Evolutionary conservation across 2,888 invertebrate genomes (phyloP).

Genomic region (Crocallis elinguaria): DNA sequence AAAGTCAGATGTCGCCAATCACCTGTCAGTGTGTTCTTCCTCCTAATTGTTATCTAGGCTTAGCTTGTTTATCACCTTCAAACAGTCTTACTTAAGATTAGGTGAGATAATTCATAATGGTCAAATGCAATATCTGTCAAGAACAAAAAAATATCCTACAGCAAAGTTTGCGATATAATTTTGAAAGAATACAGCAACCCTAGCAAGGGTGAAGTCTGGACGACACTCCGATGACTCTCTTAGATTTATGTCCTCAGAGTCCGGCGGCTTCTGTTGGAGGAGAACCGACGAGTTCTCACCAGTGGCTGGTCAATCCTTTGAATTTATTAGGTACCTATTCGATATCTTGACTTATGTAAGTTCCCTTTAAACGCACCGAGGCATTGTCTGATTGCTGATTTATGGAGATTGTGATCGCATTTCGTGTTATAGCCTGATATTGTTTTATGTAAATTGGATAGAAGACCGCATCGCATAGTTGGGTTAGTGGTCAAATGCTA

Average conservation of each 20-base stretch:
- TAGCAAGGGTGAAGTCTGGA: conserved; percentile 42
- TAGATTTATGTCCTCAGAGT: conserved; percentile 78
- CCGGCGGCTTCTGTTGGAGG: conserved; percentile 76
- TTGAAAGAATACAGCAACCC: background rate
- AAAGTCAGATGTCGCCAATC: too few species aligned
- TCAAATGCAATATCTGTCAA: too few species aligned
- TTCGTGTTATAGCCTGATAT: conserved; percentile 4
- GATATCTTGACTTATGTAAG: conserved; percentile 56
- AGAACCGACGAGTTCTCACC: conserved; percentile 77
- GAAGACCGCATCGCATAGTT: too few species aligned
- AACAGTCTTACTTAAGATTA: too few species aligned
- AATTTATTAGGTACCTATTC: conserved; percentile 72
- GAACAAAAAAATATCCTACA: too few species aligned
- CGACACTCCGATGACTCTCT: conserved; percentile 64
- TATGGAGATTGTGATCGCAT: conserved; percentile 45
- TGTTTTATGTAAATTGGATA: conserved; percentile 2
- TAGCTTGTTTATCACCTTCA: too few species aligned
- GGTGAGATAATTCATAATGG: too few species aligned
- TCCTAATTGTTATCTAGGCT: too few species aligned
- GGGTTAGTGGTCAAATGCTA: too few species aligned
- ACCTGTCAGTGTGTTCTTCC: too few species aligned
- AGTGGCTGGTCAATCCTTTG: conserved; percentile 71
- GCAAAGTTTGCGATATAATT: background rate
- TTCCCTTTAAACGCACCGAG: conserved; percentile 59
- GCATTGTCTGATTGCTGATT: conserved; percentile 75